phyloP scores from a whole-genome alignment of 2,888 invertebrate species.

The Macrosoma leucophasiata region DNA sequence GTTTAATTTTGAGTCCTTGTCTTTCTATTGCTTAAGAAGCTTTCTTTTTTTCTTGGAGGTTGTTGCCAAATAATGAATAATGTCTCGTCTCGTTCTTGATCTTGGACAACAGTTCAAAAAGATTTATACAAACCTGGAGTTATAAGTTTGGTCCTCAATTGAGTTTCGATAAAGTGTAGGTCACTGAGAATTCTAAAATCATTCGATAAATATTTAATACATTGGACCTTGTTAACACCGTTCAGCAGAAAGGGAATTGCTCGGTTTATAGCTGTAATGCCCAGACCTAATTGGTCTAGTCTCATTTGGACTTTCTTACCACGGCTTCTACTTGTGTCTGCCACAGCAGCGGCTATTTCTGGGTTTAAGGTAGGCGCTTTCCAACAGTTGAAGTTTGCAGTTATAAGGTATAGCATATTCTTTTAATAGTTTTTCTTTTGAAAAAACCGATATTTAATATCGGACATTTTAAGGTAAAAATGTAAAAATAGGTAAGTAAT shows the following conservation, averaged over 20 bases:
- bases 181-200: constrained; percentile 17
- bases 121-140: constrained; percentile 22
- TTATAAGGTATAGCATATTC: too few relatives aligned
- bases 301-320: constrained; percentile 11
- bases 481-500: too few relatives aligned
- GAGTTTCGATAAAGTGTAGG: constrained; percentile 12
- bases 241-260: constrained; percentile 7
- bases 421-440: too few relatives aligned
- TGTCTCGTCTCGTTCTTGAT: constrained; percentile 20
- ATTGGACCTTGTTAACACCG: constrained; percentile 9
- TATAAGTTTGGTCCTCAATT: constrained; percentile 15
- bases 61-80: constrained; percentile 22
- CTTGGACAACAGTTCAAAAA: constrained; percentile 16
- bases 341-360: constrained; percentile 19
- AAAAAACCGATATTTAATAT: too few relatives aligned
- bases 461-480: too few relatives aligned
- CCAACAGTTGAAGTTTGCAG: too few relatives aligned
- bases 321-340: constrained; percentile 1
- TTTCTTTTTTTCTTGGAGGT: constrained; percentile 20
- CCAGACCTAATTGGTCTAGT: constrained; percentile 21
- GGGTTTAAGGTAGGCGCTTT: constrained; percentile 19
- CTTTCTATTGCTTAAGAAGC: constrained; percentile 13
- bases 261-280: constrained; percentile 19
- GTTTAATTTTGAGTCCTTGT: constrained; percentile 8
- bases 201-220: constrained; percentile 12